Conservation (phyloP, 2,797 vertebrate genomes). For the Hephaestus fuliginosus region DNA sequence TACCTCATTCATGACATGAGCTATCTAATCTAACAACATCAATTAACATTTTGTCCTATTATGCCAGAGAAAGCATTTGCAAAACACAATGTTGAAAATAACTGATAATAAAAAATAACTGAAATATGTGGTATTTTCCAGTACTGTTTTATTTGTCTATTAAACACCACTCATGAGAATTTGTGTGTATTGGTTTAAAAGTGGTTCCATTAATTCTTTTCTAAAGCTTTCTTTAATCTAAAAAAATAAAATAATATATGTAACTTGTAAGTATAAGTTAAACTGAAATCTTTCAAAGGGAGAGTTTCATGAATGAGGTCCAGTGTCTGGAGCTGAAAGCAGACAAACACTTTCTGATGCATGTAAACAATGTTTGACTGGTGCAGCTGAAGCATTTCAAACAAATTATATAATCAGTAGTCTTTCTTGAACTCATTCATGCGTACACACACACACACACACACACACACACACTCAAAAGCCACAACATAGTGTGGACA, state of each 20-base stretch:
- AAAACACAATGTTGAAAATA: neutral
- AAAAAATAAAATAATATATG: neutral
- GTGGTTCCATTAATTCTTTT: neutral
- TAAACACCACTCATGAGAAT: neutral
- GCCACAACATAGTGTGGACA: constrained; percentile 14
- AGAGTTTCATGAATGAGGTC: neutral
- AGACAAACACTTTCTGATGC: constrained; percentile 19
- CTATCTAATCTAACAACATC: neutral
- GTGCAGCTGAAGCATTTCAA: constrained; percentile 49
- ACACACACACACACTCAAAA: neutral
- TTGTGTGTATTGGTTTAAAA: neutral
- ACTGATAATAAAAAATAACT: neutral
- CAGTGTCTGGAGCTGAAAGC: neutral
- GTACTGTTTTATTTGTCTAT: neutral
- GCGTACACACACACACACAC: neutral
- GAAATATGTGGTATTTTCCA: neutral
- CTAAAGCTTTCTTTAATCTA: no score
- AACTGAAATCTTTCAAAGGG: neutral
- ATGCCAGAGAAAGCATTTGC: neutral
- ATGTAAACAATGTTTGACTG: constrained; percentile 41
- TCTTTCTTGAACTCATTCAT: constrained; percentile 9
- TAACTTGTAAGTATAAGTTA: neutral
- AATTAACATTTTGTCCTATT: neutral
- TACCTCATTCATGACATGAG: neutral
- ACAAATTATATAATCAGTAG: constrained; percentile 40